Conservation (phyloP, 1,140 invertebrate species). For the Brachionus rubens region DNA sequence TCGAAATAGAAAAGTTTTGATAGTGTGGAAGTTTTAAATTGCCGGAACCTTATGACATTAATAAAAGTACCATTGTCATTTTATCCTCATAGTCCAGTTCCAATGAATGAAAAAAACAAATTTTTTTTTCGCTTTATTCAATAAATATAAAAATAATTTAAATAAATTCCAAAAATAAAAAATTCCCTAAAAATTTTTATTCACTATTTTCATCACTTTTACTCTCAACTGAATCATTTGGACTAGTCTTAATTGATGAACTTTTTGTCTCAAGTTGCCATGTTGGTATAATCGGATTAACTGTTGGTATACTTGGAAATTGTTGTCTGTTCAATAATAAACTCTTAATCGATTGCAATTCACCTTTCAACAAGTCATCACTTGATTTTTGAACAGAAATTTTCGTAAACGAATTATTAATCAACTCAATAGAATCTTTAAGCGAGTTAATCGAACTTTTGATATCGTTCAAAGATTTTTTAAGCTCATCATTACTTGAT, state of each 20-base stretch:
- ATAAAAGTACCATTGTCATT: too few relatives aligned
- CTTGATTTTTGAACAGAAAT: background rate
- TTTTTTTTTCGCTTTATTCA: too few relatives aligned
- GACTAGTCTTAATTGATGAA: background rate
- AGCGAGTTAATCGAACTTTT: background rate
- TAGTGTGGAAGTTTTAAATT: too few relatives aligned
- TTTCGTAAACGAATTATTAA: background rate
- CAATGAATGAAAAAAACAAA: too few relatives aligned
- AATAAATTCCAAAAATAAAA: too few relatives aligned
- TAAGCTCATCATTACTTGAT: background rate
- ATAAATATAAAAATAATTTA: too few relatives aligned
- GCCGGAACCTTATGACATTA: too few relatives aligned
- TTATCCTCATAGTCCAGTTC: too few relatives aligned
- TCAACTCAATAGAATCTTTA: background rate
- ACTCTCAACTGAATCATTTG: background rate
- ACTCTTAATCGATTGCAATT: slow-evolving; percentile 21
- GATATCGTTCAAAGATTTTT: slow-evolving; percentile 13
- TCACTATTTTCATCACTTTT: slow-evolving; percentile 8
- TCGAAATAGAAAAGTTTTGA: too few relatives aligned
- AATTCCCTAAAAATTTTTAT: background rate
- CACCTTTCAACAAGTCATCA: background rate
- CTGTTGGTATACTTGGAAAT: slow-evolving; percentile 36
- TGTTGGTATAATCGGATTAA: slow-evolving; percentile 3
- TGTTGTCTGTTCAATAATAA: slow-evolving; percentile 24
- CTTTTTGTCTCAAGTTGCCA: slow-evolving; percentile 38